Percentiles rank a stretch among this genome's conserved stretches.
These are phyloP conservation scores for Platichthys flesus DNA, from an alignment of 2,113 vertebrate species.

Conservation along the genomic window DNA sequence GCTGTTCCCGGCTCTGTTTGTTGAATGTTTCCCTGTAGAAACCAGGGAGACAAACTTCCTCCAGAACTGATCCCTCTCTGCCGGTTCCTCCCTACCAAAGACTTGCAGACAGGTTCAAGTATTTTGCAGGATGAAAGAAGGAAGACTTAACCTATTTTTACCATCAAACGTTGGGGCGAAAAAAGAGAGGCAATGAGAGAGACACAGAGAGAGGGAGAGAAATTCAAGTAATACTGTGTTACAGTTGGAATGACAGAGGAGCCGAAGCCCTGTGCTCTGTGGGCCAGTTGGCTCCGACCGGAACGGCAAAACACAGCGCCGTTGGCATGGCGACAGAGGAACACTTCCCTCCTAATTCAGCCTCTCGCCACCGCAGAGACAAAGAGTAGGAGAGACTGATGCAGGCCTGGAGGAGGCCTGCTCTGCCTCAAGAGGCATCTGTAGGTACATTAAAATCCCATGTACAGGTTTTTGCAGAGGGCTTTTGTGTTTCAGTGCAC, in stretches of 20 bases:
- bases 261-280: conserved; percentile 39
- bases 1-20: conserved; percentile 48
- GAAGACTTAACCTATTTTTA: conserved; percentile 42
- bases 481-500: neutral
- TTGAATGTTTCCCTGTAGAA: conserved; percentile 29
- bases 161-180: neutral
- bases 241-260: conserved; percentile 53
- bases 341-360: conserved; percentile 66
- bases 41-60: conserved; percentile 21
- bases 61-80: conserved; percentile 22
- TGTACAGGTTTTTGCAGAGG: neutral
- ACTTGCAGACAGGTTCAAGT: conserved; percentile 46
- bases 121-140: conserved; percentile 45
- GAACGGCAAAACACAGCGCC: conserved; percentile 70
- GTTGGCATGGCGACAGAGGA: conserved; percentile 74
- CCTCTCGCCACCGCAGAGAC: conserved; percentile 38
- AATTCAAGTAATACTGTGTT: conserved; percentile 44
- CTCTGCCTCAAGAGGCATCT: conserved; percentile 18
- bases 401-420: conserved; percentile 29
- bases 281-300: conserved; percentile 68
- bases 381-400: conserved; percentile 28
- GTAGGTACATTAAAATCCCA: conserved; percentile 1
- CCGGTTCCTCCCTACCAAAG: conserved; percentile 5
- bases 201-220: conserved; percentile 5
- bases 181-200: neutral